These are phyloP conservation scores for Homarus americanus DNA, from an alignment of 1,140 invertebrate genomes.

Conservation along the genomic window DNA sequence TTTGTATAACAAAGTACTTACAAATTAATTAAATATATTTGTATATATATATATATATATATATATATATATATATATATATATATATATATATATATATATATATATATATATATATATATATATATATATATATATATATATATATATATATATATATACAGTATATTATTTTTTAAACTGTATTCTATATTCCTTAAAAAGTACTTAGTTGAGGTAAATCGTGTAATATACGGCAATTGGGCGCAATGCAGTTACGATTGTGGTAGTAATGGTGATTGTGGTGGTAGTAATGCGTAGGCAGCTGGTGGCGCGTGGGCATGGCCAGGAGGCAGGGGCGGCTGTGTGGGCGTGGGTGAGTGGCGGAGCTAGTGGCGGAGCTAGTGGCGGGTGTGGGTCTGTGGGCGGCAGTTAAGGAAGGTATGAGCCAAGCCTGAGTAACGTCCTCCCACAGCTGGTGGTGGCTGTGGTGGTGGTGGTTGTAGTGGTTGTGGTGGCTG, in stretches of 20 bases:
- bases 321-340: constrained; percentile 53
- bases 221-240: constrained; percentile 50
- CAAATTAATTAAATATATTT: too few species aligned
- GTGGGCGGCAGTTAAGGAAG: constrained; percentile 55
- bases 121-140: too few species aligned
- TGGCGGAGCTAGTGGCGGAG: constrained; percentile 35
- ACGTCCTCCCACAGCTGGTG: constrained; percentile 69
- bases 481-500: constrained; percentile 13
- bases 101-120: too few species aligned
- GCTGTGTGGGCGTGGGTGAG: constrained; percentile 62
- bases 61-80: too few species aligned
- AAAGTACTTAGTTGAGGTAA: constrained; percentile 58
- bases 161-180: too few species aligned
- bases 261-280: constrained; percentile 65
- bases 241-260: constrained; percentile 58
- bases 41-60: too few species aligned
- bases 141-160: too few species aligned
- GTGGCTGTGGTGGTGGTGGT: constrained; percentile 49
- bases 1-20: too few species aligned
- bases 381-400: constrained; percentile 55
- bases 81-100: too few species aligned
- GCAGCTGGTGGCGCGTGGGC: constrained; percentile 31
- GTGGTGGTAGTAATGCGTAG: constrained; percentile 57
- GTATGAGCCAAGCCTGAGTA: constrained; percentile 61
- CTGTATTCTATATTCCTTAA: too few species aligned